A percentile compares a stretch with the other conserved stretches of the same genome.
These are phyloP conservation scores for Trogon melanurus DNA, from an alignment of 2,113 vertebrate species.

Conservation along the genomic window DNA sequence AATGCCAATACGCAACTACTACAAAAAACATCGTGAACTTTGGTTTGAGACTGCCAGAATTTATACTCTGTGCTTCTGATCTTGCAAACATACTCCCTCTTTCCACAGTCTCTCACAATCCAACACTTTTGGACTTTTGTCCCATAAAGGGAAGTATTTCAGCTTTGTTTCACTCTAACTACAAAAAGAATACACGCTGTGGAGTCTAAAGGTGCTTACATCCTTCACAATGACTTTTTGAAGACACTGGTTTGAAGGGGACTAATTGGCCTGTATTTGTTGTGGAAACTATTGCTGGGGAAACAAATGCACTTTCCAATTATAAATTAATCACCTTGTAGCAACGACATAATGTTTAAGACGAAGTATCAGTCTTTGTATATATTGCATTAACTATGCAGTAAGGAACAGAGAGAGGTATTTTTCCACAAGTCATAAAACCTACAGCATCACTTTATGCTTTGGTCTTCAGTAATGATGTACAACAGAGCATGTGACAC, in stretches of 20 bases:
- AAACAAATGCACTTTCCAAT: neutral
- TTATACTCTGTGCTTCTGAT: accelerated
- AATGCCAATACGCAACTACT: neutral
- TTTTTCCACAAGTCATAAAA: neutral
- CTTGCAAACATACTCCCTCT: neutral
- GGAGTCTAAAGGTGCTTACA: neutral
- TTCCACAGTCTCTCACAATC: neutral
- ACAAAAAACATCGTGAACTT: neutral
- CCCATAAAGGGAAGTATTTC: accelerated
- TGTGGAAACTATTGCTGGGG: neutral
- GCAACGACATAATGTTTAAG: neutral
- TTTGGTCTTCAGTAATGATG: neutral
- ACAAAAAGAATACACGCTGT: accelerated
- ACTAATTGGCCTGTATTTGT: neutral
- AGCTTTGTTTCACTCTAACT: neutral
- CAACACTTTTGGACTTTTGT: neutral
- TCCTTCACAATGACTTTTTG: neutral
- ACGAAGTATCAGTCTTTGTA: neutral
- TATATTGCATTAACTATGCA: neutral
- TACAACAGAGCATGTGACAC: neutral
- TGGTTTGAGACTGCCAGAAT: neutral
- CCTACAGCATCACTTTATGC: neutral
- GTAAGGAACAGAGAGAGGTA: neutral
- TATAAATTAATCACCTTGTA: neutral
- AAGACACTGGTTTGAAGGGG: neutral